Evolutionary conservation across 2,113 vertebrate genomes (phyloP).

Genomic region (Limnothrissa miodon): DNA sequence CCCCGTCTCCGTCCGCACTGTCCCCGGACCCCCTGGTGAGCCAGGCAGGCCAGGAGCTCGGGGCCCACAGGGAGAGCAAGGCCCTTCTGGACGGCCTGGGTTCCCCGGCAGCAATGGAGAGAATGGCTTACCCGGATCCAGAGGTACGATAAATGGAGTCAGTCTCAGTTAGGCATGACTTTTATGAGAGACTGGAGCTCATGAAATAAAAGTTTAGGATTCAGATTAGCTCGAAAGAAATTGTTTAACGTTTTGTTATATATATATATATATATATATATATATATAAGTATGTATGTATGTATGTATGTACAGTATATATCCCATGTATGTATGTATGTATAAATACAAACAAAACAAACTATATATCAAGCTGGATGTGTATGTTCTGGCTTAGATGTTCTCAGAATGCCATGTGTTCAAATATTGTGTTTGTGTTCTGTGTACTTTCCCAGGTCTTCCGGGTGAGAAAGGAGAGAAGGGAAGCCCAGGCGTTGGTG

Average conservation of each 20-base stretch:
- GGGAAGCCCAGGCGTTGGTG: conserved; percentile 82
- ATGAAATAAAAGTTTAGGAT: not conserved
- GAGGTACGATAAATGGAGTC: conserved; percentile 67
- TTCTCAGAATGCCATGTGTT: not conserved
- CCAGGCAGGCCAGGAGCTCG: conserved; percentile 81
- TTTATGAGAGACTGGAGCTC: not conserved
- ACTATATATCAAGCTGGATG: too few species aligned
- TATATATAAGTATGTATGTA: too few species aligned
- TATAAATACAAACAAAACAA: too few species aligned
- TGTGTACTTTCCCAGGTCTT: conserved; percentile 70
- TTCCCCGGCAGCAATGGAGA: conserved; percentile 89
- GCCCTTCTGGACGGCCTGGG: conserved; percentile 85
- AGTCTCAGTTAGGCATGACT: not conserved
- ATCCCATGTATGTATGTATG: too few species aligned
- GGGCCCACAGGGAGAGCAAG: conserved; percentile 89
- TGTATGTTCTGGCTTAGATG: not conserved
- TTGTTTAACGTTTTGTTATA: not conserved
- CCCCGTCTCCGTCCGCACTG: conserved; percentile 79
- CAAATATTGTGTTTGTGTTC: not conserved
- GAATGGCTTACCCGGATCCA: conserved; percentile 87
- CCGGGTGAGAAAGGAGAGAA: conserved; percentile 90
- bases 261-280: too few species aligned
- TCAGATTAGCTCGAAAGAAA: not conserved
- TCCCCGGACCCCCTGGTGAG: conserved; percentile 89
- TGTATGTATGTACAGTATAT: too few species aligned